A percentile compares a stretch with the other conserved stretches of the same genome.
Evolutionary conservation across 2,888 invertebrate species (phyloP).

Genomic region (Keiferia lycopersicella): DNA sequence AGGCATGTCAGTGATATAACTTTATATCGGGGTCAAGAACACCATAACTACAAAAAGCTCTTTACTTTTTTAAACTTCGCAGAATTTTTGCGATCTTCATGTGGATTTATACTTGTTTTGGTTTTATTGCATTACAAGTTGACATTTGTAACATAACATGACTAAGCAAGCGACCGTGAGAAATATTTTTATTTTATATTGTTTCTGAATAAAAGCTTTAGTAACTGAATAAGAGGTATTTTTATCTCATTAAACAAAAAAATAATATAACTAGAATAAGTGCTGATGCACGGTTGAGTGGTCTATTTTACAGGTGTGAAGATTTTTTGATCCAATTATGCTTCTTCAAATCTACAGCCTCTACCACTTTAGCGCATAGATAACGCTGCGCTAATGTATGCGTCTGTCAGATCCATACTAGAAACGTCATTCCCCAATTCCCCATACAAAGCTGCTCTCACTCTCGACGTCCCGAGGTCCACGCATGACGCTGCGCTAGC

Average conservation of each 20-base stretch:
- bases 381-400: no score
- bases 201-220: neutral
- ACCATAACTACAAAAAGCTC: slow-evolving; percentile 7
- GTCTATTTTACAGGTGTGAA: neutral
- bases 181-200: slow-evolving; percentile 11
- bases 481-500: no score
- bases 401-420: no score
- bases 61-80: neutral
- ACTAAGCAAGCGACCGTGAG: slow-evolving; percentile 4
- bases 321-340: neutral
- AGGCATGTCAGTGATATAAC: slow-evolving; percentile 23
- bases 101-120: neutral
- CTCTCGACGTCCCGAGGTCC: no score
- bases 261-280: neutral
- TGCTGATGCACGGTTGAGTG: neutral
- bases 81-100: neutral
- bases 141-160: slow-evolving; percentile 1
- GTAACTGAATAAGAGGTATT: neutral
- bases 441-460: no score
- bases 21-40: slow-evolving; percentile 25
- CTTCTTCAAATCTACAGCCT: no score
- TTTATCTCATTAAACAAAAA: neutral
- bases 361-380: no score
- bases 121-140: slow-evolving; percentile 3
- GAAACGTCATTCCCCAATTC: no score